A percentile compares a stretch with the other conserved stretches of the same genome.
Conservation (phyloP, 2,888 invertebrate genomes). For the Dynastes maya region DNA sequence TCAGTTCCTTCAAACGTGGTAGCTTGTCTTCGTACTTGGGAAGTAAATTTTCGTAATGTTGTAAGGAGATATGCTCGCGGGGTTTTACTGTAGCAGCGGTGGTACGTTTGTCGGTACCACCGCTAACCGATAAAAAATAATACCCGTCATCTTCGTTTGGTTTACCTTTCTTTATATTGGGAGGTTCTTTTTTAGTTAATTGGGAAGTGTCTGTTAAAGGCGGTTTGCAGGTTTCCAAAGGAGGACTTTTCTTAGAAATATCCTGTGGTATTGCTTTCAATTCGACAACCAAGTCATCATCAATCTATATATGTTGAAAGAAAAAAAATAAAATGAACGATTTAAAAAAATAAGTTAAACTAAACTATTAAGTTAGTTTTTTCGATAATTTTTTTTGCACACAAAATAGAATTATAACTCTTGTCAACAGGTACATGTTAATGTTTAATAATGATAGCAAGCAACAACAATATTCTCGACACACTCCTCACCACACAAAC, state of each 20-base stretch:
- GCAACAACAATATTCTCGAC: too few species aligned
- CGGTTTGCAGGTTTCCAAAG: constrained; percentile 13
- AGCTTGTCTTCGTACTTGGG: constrained; percentile 36
- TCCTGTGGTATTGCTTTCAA: constrained; percentile 24
- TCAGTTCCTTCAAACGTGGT: constrained; percentile 13
- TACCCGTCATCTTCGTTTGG: constrained; percentile 49
- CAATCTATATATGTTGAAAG: neutral
- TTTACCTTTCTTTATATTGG: constrained; percentile 23
- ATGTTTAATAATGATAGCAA: too few species aligned
- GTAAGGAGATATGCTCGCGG: constrained; percentile 1
- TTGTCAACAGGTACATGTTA: too few species aligned
- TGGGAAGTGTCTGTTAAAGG: constrained; percentile 1
- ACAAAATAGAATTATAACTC: too few species aligned
- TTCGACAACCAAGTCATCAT: constrained; percentile 36
- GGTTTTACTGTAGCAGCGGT: constrained; percentile 52
- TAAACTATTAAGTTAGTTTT: too few species aligned
- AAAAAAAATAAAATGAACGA: neutral
- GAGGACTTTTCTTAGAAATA: neutral
- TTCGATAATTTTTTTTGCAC: too few species aligned
- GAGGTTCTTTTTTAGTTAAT: constrained; percentile 29
- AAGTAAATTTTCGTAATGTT: constrained; percentile 25
- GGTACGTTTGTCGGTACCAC: constrained; percentile 59
- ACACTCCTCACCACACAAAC: too few species aligned
- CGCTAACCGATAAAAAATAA: constrained; percentile 60
- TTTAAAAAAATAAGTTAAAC: too few species aligned